phyloP scores from a whole-genome alignment of 2,888 invertebrate genomes.

The Mythimna pallens region DNA sequence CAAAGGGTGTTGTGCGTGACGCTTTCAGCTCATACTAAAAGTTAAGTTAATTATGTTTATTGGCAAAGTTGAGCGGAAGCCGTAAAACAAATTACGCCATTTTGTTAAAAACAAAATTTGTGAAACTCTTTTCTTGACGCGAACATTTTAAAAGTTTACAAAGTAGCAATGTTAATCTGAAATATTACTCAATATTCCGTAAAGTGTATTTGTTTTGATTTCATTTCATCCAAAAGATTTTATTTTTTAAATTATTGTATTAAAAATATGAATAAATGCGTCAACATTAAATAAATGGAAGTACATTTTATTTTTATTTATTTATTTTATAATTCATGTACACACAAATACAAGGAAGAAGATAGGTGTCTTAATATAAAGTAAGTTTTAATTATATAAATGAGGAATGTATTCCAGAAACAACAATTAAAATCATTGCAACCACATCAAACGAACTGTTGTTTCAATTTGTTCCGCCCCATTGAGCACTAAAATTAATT shows the following conservation, averaged over 20 bases:
- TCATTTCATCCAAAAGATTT: background rate
- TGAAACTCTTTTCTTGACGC: constrained; percentile 46
- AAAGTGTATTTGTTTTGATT: constrained; percentile 1
- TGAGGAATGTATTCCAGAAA: background rate
- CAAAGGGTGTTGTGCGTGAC: constrained; percentile 59
- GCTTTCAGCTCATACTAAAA: constrained; percentile 58
- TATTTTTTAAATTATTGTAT: background rate
- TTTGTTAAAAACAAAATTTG: constrained; percentile 55
- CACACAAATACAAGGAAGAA: too few relatives aligned
- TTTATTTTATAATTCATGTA: too few relatives aligned
- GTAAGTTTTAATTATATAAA: background rate
- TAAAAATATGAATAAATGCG: background rate
- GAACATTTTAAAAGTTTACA: constrained; percentile 34
- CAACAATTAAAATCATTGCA: constrained; percentile 10
- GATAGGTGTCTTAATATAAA: too few relatives aligned
- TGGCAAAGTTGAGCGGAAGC: constrained; percentile 55
- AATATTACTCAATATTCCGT: constrained; percentile 35
- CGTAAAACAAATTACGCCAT: constrained; percentile 57
- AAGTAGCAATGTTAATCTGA: constrained; percentile 37
- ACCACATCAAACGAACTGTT: constrained; percentile 15
- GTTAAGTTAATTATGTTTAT: constrained; percentile 60
- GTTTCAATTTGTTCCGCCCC: constrained; percentile 31
- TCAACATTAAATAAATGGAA: background rate
- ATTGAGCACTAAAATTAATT: constrained; percentile 28
- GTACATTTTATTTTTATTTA: too few relatives aligned